Conservation (phyloP, 2,797 vertebrate genomes). For the Adrianichthys oophorus region DNA sequence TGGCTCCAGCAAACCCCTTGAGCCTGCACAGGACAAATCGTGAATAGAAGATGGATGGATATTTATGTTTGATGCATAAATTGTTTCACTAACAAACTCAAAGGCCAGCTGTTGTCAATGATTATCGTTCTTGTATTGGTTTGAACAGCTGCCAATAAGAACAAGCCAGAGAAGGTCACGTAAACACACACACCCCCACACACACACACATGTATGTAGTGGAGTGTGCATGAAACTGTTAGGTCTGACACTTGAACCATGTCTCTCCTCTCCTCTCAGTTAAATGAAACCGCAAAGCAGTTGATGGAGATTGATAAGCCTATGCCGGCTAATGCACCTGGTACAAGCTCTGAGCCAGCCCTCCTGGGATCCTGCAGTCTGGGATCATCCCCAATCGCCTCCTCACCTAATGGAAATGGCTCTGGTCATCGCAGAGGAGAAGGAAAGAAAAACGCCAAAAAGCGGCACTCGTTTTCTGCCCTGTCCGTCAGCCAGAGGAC, state of each 20-base stretch:
- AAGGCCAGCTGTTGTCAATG: constrained; percentile 41
- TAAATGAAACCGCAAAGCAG: constrained; percentile 96
- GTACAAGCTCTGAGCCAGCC: constrained; percentile 72
- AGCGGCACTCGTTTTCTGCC: constrained; percentile 95
- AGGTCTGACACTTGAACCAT: constrained; percentile 25
- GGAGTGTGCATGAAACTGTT: constrained; percentile 32
- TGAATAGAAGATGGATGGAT: constrained; percentile 8
- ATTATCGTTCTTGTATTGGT: constrained; percentile 44
- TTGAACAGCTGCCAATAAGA: constrained; percentile 48
- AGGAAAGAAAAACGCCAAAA: constrained; percentile 97
- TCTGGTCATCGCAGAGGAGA: constrained; percentile 82
- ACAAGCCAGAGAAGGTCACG: constrained; percentile 32
- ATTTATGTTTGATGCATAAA: constrained; percentile 26
- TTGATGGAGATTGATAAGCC: constrained; percentile 97
- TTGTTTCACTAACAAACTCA: constrained; percentile 30
- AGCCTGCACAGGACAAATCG: too few species aligned
- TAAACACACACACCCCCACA: not conserved
- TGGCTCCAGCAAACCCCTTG: too few species aligned
- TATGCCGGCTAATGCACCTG: constrained; percentile 72
- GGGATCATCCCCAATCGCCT: constrained; percentile 69
- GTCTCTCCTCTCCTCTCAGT: constrained; percentile 66
- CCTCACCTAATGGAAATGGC: constrained; percentile 73
- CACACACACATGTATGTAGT: constrained; percentile 19
- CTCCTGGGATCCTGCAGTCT: constrained; percentile 67
- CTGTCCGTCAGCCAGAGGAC: constrained; percentile 95